Conservation (phyloP, 2,113 vertebrate species). For the Anoura caudifer region DNA sequence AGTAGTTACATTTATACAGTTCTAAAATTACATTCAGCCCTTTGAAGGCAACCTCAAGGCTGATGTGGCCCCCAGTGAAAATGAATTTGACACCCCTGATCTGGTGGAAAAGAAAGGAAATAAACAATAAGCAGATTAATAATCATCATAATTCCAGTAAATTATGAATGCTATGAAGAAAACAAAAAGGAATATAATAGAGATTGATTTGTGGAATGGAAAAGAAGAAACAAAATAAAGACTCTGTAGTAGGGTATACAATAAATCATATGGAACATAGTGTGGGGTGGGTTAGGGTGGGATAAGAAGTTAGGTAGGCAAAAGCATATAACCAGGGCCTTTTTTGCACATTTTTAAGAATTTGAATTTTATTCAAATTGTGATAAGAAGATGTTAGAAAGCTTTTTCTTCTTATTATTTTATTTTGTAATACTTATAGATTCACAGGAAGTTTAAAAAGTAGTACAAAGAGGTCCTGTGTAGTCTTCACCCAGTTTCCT, state of each 20-base stretch:
- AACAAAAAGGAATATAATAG: neutral
- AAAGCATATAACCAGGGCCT: neutral
- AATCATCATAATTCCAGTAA: neutral
- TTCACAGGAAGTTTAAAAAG: too few species aligned
- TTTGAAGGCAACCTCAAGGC: too few species aligned
- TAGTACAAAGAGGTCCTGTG: too few species aligned
- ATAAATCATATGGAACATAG: neutral
- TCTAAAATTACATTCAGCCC: too few species aligned
- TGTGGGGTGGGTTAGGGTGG: fast-evolving
- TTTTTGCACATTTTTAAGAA: neutral
- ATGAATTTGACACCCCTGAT: too few species aligned
- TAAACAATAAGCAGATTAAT: neutral
- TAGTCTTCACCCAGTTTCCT: too few species aligned
- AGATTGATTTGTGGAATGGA: neutral
- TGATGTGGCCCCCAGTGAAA: too few species aligned
- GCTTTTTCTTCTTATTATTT: neutral
- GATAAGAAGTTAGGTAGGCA: neutral
- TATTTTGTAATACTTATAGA: too few species aligned
- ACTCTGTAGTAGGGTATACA: neutral
- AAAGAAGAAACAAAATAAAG: neutral
- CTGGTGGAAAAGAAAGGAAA: neutral
- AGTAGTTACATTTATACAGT: too few species aligned
- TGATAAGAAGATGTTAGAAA: neutral
- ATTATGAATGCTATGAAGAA: neutral
- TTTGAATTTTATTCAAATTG: neutral